phyloP scores from a whole-genome alignment of 2,888 invertebrate genomes.

The Acronicta psi region DNA sequence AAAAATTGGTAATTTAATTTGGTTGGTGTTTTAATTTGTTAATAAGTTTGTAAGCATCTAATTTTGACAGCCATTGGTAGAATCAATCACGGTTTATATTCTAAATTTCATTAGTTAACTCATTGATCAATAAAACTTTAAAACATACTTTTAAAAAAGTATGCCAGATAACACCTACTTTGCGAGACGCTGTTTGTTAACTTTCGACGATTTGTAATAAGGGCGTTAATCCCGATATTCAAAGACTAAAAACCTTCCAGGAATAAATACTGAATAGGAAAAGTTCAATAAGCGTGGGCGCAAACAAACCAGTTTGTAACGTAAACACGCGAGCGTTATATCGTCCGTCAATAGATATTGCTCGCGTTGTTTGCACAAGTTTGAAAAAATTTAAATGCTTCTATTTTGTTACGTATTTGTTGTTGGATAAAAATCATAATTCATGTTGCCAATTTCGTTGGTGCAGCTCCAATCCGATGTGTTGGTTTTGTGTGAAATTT shows the following conservation, averaged over 20 bases:
- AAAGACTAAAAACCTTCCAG: constrained; percentile 31
- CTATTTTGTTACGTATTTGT: constrained; percentile 42
- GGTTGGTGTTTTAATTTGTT: too few relatives aligned
- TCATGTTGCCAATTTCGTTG: constrained; percentile 34
- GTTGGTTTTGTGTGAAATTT: constrained; percentile 31
- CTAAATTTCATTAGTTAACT: too few relatives aligned
- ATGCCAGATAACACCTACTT: too few relatives aligned
- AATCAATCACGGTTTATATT: too few relatives aligned
- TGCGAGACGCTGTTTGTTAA: background rate
- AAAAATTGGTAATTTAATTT: too few relatives aligned
- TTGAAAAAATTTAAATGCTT: constrained; percentile 43
- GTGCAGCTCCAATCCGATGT: constrained; percentile 37
- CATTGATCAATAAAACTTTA: too few relatives aligned
- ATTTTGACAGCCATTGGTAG: too few relatives aligned
- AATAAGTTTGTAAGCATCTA: too few relatives aligned
- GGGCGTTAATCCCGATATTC: constrained; percentile 11
- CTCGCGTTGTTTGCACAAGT: constrained; percentile 57
- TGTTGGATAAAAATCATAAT: constrained; percentile 41
- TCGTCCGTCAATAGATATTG: constrained; percentile 61
- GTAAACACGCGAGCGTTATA: constrained; percentile 58
- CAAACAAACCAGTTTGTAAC: constrained; percentile 60
- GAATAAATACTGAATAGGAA: constrained; percentile 53
- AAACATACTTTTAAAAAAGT: too few relatives aligned
- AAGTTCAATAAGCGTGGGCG: constrained; percentile 60
- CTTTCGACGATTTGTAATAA: background rate